Conservation (phyloP, 2,113 vertebrate species). For the Scartelaos histophorus region DNA sequence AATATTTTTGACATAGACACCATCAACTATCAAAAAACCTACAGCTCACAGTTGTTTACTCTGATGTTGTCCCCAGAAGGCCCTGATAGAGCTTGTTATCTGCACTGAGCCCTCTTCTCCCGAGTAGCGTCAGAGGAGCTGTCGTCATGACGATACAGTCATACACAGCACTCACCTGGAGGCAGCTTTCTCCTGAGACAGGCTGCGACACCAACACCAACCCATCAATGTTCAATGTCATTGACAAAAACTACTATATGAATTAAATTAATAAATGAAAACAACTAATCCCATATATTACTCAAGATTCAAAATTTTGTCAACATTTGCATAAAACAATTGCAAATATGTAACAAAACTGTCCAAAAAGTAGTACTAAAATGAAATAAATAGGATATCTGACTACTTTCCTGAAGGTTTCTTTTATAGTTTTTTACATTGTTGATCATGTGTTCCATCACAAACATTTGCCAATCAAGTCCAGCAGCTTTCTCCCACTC, state of each 20-base stretch:
- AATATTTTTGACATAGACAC: background rate
- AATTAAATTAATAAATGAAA: too few species aligned
- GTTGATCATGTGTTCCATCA: background rate
- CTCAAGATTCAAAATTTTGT: background rate
- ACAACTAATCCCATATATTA: background rate
- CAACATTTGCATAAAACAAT: background rate
- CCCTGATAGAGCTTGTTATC: constrained; percentile 33
- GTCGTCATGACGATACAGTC: constrained; percentile 63
- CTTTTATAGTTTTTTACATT: background rate
- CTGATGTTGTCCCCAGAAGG: background rate
- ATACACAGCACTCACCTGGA: constrained; percentile 55
- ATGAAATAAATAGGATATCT: too few species aligned
- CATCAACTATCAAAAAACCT: background rate
- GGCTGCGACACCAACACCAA: background rate
- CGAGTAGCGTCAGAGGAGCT: constrained; percentile 27
- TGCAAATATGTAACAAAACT: too few species aligned
- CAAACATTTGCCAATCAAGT: constrained; percentile 24
- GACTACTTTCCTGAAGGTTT: background rate
- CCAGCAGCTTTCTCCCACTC: constrained; percentile 13
- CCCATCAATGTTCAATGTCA: background rate
- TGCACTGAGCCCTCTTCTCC: constrained; percentile 7
- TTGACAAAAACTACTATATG: background rate
- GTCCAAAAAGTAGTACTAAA: too few species aligned
- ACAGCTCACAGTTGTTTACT: background rate
- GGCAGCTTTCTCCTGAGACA: constrained; percentile 37